phyloP scores from a whole-genome alignment of 2,888 invertebrate species.

The Stratiomys singularior region DNA sequence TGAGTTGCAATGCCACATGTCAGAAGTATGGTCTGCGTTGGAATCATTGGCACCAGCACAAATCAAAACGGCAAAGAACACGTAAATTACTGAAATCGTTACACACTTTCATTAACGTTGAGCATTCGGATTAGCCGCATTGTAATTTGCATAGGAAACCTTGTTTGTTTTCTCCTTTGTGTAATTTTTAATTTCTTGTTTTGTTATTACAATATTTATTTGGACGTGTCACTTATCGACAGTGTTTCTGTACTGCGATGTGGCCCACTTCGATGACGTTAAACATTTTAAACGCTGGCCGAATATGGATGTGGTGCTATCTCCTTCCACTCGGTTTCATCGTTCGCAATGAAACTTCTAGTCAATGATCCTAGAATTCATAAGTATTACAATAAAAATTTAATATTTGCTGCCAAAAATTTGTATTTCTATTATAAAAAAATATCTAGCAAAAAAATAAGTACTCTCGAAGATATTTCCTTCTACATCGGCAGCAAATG shows the following conservation, averaged over 20 bases:
- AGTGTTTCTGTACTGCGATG: slow-evolving; percentile 37
- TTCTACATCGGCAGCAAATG: too few relatives aligned
- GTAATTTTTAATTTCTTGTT: neutral
- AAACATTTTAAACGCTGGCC: too few relatives aligned
- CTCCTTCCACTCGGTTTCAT: too few relatives aligned
- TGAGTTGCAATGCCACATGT: slow-evolving; percentile 7
- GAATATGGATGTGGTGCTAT: too few relatives aligned
- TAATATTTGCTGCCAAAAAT: too few relatives aligned
- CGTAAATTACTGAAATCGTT: neutral
- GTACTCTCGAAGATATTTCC: too few relatives aligned
- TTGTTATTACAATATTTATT: neutral
- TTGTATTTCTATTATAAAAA: too few relatives aligned
- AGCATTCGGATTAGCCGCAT: neutral
- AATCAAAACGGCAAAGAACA: neutral
- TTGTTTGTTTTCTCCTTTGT: neutral
- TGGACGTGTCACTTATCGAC: neutral
- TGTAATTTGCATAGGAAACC: neutral
- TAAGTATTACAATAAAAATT: too few relatives aligned
- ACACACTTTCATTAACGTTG: neutral
- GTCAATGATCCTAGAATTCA: too few relatives aligned
- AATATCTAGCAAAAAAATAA: too few relatives aligned
- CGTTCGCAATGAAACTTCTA: too few relatives aligned
- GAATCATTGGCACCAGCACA: slow-evolving; percentile 12
- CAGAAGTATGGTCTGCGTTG: neutral
- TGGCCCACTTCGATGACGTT: slow-evolving; percentile 46